Percentiles rank a stretch among this genome's conserved stretches.
Evolutionary conservation across 2,797 vertebrate species (phyloP).

Genomic region (Hippopotamyrus pictus): DNA sequence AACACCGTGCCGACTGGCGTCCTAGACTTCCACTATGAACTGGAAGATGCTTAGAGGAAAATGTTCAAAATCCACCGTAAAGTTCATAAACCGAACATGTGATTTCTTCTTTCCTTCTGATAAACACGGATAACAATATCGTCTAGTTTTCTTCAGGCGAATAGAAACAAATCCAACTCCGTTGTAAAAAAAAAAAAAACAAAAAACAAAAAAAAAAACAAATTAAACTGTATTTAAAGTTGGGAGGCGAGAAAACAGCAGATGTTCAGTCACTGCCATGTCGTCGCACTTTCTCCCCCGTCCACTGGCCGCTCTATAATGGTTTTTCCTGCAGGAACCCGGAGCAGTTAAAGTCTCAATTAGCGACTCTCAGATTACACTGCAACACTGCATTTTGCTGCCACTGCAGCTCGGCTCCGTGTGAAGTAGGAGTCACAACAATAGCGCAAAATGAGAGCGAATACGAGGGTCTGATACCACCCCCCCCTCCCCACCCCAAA

Average conservation of each 20-base stretch:
- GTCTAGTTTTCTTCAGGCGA: not conserved
- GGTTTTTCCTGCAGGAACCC: constrained; percentile 22
- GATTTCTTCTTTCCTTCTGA: not conserved
- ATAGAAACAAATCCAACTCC: constrained; percentile 1
- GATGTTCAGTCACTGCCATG: constrained; percentile 16
- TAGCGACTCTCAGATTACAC: constrained; percentile 28
- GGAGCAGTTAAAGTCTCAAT: constrained; percentile 25
- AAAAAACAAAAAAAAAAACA: no score
- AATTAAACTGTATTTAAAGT: constrained; percentile 13
- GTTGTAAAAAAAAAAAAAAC: no score
- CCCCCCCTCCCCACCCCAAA: constrained; percentile 37
- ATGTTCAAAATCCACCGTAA: not conserved
- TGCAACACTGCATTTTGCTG: constrained; percentile 24
- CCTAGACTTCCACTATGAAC: not conserved
- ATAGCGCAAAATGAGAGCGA: constrained; percentile 50
- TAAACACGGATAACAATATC: not conserved
- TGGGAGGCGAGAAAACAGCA: constrained; percentile 15
- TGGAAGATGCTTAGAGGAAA: not conserved
- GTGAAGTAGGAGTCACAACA: constrained; percentile 57
- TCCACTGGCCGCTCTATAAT: constrained; percentile 10
- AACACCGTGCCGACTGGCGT: not conserved
- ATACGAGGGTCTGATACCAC: constrained; percentile 29
- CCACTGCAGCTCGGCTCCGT: constrained; percentile 28
- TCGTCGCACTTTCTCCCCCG: not conserved
- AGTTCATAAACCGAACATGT: not conserved